Evolutionary conservation across 2,888 invertebrate genomes (phyloP).

Genomic region (Brachycybe producta): DNA sequence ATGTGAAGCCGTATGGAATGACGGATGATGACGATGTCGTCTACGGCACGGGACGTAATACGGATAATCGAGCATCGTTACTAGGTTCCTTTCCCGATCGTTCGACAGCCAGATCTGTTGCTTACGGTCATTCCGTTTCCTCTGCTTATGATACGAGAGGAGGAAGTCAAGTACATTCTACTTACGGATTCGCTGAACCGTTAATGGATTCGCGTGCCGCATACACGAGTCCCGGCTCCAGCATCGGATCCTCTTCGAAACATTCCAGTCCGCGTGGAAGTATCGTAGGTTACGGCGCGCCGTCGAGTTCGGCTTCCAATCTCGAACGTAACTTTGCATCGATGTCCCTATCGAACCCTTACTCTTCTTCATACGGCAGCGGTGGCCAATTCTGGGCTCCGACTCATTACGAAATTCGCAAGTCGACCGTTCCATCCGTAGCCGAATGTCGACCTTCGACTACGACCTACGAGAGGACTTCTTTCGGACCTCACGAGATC

Average conservation of each 20-base stretch:
- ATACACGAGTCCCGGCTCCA: too few relatives aligned
- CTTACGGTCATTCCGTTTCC: too few relatives aligned
- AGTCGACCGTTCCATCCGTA: conserved; percentile 14
- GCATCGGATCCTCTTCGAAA: too few relatives aligned
- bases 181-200: conserved; percentile 18
- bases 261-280: too few relatives aligned
- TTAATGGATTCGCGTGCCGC: too few relatives aligned
- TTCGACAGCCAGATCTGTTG: not conserved
- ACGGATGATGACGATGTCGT: not conserved
- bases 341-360: too few relatives aligned
- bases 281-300: too few relatives aligned
- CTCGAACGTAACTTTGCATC: too few relatives aligned
- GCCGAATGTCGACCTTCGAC: conserved; percentile 14
- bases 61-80: not conserved
- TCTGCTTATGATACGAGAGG: not conserved
- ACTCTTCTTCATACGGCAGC: too few relatives aligned
- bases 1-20: conserved; percentile 4
- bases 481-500: conserved; percentile 13
- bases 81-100: not conserved
- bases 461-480: conserved; percentile 15
- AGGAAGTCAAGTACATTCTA: conserved; percentile 11
- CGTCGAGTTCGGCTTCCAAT: too few relatives aligned
- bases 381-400: too few relatives aligned
- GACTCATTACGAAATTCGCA: conserved; percentile 16
- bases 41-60: not conserved